Conservation (phyloP, 2,888 invertebrate genomes). For the Euplexia lucipara region DNA sequence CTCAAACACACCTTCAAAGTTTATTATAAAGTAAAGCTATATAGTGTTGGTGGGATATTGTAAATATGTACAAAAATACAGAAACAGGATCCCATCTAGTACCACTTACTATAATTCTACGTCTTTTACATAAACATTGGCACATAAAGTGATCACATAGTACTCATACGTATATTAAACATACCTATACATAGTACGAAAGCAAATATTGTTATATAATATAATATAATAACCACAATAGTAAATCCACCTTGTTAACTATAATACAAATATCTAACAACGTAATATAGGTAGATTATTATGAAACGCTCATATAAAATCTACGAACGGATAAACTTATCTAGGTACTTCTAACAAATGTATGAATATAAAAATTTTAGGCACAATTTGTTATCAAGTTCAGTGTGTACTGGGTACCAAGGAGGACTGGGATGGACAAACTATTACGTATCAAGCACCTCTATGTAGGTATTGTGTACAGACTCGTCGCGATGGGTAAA, state of each 20-base stretch:
- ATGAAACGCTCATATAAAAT: constrained; percentile 87
- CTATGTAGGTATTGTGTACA: constrained; percentile 42
- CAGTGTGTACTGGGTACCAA: constrained; percentile 76
- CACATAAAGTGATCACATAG: constrained; percentile 88
- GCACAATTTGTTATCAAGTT: constrained; percentile 82
- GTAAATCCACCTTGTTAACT: constrained; percentile 74
- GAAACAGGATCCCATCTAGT: constrained; percentile 73
- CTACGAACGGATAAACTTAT: constrained; percentile 79
- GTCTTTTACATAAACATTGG: constrained; percentile 87
- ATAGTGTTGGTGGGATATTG: constrained; percentile 50
- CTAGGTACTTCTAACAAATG: constrained; percentile 79
- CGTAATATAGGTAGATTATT: constrained; percentile 76
- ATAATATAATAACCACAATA: constrained; percentile 67
- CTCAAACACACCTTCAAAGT: constrained; percentile 14
- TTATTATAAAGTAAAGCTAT: constrained; percentile 44
- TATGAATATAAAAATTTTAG: constrained; percentile 83
- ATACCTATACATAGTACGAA: constrained; percentile 73
- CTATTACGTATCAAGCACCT: constrained; percentile 67
- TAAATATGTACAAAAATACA: constrained; percentile 60
- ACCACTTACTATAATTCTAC: constrained; percentile 73
- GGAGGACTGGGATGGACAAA: constrained; percentile 71
- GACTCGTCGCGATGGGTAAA: constrained; percentile 2
- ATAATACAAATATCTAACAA: constrained; percentile 76
- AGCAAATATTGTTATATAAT: constrained; percentile 75
- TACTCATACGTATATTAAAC: constrained; percentile 78